phyloP scores from a whole-genome alignment of 2,113 vertebrate genomes.

The Gallinago jamesoni region DNA sequence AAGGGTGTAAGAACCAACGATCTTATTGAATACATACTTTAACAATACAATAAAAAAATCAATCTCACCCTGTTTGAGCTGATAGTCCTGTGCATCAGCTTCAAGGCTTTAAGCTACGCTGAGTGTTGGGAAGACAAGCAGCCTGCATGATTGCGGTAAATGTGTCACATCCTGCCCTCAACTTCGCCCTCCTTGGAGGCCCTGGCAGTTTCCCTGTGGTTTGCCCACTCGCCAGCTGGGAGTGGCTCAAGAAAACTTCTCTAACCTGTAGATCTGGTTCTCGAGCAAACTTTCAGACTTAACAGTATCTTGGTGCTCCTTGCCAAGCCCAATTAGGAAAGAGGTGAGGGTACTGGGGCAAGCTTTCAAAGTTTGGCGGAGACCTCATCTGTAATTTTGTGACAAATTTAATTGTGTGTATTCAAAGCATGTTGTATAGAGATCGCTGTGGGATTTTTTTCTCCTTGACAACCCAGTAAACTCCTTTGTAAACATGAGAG shows the following conservation, averaged over 20 bases:
- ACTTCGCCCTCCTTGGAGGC: constrained; percentile 66
- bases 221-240: constrained; percentile 59
- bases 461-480: constrained; percentile 37
- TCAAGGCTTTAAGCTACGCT: background rate
- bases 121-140: background rate
- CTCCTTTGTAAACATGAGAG: constrained; percentile 27
- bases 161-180: constrained; percentile 70
- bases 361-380: background rate
- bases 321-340: constrained; percentile 42
- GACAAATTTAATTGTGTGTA: constrained; percentile 32
- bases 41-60: background rate
- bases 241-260: constrained; percentile 61
- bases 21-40: background rate
- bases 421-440: background rate
- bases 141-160: constrained; percentile 28
- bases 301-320: constrained; percentile 30
- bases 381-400: constrained; percentile 41
- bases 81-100: background rate
- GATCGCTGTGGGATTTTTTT: background rate
- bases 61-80: background rate
- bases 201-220: constrained; percentile 45
- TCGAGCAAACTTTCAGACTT: constrained; percentile 61
- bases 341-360: background rate
- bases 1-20: rapidly evolving
- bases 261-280: constrained; percentile 68